Evolutionary conservation across 2,113 vertebrate genomes (phyloP), one percentile per base, ranked within the genome.

Genomic region (Myiozetetes cayanensis): DNA sequence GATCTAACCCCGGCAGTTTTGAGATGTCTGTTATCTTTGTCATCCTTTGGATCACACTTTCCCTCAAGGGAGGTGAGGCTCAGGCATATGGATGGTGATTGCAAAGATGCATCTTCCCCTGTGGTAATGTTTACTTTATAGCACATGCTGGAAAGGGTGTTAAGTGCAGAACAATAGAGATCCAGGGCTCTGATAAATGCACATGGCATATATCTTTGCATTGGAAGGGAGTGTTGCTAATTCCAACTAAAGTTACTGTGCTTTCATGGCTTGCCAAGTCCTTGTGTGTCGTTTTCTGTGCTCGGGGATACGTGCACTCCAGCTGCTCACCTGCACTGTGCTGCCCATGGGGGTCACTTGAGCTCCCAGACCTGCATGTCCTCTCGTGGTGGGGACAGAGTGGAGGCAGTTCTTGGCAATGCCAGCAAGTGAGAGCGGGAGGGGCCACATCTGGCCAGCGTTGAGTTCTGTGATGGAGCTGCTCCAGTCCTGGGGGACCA

Each of bases 301-400:
- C 6, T 67, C 41, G 37, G 41, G 41, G 33, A 28, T 27, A 21
- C 4, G 31, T 16, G 27, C 24, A 12, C 5, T 53, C 37, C 28
- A 55, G 37, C 14, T 74, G 55, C 52, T 79, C 43, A 30, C 18
- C 23, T 35, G 22, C 28, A 19, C 53, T 0, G 0, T n/a, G 52
- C 35, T 1, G 2, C 43, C 33, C 14, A 18, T 0, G 0, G 8
- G 8, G 8, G 4, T 56, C 41, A 37, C 33, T 22, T 30, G 27
- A 39, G 33, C 24, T 63, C 37, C 23, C 33, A 66, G 74, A 68
- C 18, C 49, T 75, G 25, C 8, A 6, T 61, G 27, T 19, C 23
- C 8, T 78, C 55, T 83, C 1, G 0, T 49, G 31, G 8, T 70
- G 27, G 27, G 61, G 17, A 49, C 27, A 43, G 23, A 30, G 24